Percentiles rank a stretch among this genome's conserved stretches.
phyloP scores from a whole-genome alignment of 1,140 invertebrate species.

The Cherax quadricarinatus region DNA sequence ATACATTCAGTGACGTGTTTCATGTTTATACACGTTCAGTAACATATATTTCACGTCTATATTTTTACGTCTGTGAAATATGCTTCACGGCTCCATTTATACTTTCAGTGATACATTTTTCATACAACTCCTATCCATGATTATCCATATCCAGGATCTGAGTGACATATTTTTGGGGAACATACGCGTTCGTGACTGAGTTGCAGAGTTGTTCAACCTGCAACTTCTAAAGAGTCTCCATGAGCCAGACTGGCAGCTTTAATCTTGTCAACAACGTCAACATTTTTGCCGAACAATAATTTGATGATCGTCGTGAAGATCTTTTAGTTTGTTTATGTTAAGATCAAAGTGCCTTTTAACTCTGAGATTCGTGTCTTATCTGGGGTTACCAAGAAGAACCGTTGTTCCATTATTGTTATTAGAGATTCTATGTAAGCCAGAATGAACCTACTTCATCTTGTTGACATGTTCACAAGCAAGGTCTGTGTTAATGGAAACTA shows the following conservation, averaged over 20 bases:
- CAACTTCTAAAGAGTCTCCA: no score
- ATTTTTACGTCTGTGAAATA: not conserved
- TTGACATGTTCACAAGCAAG: slow-evolving; percentile 30
- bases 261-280: not conserved
- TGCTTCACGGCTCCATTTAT: no score
- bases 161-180: no score
- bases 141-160: no score
- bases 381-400: slow-evolving; percentile 68
- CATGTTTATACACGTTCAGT: not conserved
- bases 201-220: no score
- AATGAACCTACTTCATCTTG: slow-evolving; percentile 25
- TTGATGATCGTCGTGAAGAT: not conserved
- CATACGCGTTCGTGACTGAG: no score
- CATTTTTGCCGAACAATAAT: not conserved
- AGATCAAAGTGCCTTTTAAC: not conserved
- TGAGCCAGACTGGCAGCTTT: no score
- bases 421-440: slow-evolving; percentile 38
- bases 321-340: not conserved
- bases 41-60: not conserved
- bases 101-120: no score
- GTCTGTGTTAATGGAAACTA: slow-evolving; percentile 24
- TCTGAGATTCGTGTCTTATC: not conserved
- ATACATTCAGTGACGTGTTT: not conserved
- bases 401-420: slow-evolving; percentile 59
- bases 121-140: no score